A percentile compares a stretch with the other conserved stretches of the same genome.
Evolutionary conservation across 2,797 vertebrate genomes (phyloP).

Genomic region (Cirrhinus mrigala): DNA sequence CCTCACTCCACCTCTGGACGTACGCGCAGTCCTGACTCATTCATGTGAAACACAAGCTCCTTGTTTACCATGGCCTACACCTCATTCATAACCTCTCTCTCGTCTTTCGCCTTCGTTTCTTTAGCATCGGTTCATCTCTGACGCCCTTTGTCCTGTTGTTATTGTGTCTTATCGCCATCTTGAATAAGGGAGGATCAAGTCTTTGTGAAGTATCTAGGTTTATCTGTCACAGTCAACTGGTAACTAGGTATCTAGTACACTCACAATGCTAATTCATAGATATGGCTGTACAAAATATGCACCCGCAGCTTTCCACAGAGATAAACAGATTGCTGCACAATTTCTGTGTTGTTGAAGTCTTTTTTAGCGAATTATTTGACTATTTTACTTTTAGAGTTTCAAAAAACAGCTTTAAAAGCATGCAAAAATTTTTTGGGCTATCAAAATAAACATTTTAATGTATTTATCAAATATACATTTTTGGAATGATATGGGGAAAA

Average conservation of each 20-base stretch:
- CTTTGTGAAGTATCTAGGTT: neutral
- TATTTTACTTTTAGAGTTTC: no score
- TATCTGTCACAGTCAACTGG: neutral
- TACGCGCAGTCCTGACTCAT: slow-evolving; percentile 20
- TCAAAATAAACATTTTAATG: no score
- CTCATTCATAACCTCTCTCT: neutral
- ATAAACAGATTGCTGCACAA: neutral
- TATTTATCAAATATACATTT: no score
- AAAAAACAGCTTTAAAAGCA: no score
- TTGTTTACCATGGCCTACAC: slow-evolving; percentile 11
- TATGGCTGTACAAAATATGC: neutral
- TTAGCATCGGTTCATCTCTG: neutral
- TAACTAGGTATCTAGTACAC: neutral
- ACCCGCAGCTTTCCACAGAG: neutral
- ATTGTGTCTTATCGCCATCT: neutral
- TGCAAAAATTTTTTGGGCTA: no score
- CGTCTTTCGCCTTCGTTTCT: neutral
- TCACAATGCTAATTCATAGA: neutral
- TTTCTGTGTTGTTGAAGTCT: neutral
- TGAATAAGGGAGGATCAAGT: neutral
- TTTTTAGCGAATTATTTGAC: no score
- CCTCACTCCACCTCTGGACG: slow-evolving; percentile 34
- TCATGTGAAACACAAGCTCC: slow-evolving; percentile 41
- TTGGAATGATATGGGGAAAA: no score
- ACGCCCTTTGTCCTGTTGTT: slow-evolving; percentile 1